Conservation (phyloP, 2,113 vertebrate genomes). For the Tragelaphus strepsiceros region DNA sequence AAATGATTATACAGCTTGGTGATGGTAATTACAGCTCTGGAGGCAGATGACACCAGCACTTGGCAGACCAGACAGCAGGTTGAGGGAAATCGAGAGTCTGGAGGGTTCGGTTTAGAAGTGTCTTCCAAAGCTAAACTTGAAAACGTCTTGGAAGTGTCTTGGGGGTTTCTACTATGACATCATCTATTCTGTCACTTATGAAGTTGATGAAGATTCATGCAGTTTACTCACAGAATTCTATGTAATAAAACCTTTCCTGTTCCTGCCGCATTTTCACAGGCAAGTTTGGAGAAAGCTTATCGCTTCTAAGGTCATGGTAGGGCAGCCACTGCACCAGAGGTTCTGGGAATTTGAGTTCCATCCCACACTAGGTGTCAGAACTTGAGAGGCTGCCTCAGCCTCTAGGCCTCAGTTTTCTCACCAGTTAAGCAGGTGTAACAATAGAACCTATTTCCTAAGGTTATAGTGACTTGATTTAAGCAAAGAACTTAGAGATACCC, state of each 20-base stretch:
- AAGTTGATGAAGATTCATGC: neutral
- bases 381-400: neutral
- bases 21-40: conserved; percentile 71
- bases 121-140: neutral
- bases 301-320: no score
- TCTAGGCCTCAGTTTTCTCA: neutral
- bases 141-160: neutral
- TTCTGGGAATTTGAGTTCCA: neutral
- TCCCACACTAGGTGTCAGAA: neutral
- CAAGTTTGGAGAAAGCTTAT: neutral
- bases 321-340: neutral
- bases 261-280: neutral
- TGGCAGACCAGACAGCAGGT: conserved; percentile 70
- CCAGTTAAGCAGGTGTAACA: neutral
- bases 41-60: conserved; percentile 73
- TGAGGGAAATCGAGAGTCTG: conserved; percentile 51
- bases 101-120: neutral
- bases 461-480: neutral
- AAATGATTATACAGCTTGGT: conserved; percentile 42
- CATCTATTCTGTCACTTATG: neutral
- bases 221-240: neutral
- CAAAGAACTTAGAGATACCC: neutral
- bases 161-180: neutral
- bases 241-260: neutral
- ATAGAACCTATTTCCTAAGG: neutral